Evolutionary conservation across 2,113 vertebrate species (phyloP).

Genomic region (Amphiprion percula): DNA sequence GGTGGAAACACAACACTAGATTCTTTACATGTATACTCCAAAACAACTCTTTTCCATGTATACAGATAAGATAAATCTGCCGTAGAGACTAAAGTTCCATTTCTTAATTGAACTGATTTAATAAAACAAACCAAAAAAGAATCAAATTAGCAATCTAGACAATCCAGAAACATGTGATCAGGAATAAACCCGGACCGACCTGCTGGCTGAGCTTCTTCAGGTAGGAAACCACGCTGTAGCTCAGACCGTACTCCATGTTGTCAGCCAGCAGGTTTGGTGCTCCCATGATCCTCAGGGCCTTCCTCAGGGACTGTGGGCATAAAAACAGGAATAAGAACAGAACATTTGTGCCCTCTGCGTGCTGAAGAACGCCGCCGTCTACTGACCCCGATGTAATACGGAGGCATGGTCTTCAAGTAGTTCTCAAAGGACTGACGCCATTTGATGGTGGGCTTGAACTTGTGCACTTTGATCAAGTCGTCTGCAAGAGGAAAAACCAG

Average conservation of each 20-base stretch:
- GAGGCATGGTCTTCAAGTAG: constrained; percentile 98
- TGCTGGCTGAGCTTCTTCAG: constrained; percentile 99
- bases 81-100: too few relatives aligned
- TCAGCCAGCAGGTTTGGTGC: constrained; percentile 96
- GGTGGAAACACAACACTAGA: too few relatives aligned
- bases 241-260: constrained; percentile 97
- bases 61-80: not conserved
- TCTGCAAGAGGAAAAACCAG: constrained; percentile 80
- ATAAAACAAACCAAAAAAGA: too few relatives aligned
- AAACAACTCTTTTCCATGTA: too few relatives aligned
- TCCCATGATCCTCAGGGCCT: constrained; percentile 97
- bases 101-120: too few relatives aligned
- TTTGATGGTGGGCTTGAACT: constrained; percentile 95
- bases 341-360: rapidly evolving
- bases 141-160: too few relatives aligned
- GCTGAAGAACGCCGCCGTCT: not conserved
- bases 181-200: constrained; percentile 75
- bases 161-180: too few relatives aligned
- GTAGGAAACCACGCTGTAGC: constrained; percentile 98
- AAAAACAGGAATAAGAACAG: not conserved
- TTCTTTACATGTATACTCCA: too few relatives aligned
- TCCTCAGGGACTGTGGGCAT: constrained; percentile 90
- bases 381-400: constrained; percentile 96
- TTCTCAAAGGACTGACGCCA: constrained; percentile 98
- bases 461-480: constrained; percentile 98